These are phyloP conservation scores for Stegodyphus mimosarum DNA, from an alignment of 1,140 invertebrate species.

Conservation along the genomic window DNA sequence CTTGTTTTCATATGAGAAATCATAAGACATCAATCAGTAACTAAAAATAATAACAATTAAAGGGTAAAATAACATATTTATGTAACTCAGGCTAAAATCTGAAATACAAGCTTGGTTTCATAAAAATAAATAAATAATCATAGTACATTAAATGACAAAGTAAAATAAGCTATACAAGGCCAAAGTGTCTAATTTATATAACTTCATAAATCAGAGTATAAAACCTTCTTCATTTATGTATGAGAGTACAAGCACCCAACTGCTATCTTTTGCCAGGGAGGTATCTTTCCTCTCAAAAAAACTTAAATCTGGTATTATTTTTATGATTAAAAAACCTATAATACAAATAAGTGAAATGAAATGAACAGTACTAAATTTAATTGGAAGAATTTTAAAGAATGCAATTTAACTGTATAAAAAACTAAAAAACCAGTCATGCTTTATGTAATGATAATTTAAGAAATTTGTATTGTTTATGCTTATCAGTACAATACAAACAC, in stretches of 20 bases:
- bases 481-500: too few relatives aligned
- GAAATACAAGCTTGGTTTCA: background rate
- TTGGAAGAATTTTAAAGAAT: too few relatives aligned
- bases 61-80: background rate
- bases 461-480: too few relatives aligned
- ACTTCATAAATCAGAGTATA: constrained; percentile 29
- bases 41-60: background rate
- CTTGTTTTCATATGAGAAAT: background rate
- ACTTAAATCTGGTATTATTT: background rate
- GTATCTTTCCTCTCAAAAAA: constrained; percentile 39
- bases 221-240: constrained; percentile 4
- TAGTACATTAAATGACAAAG: background rate
- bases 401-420: too few relatives aligned
- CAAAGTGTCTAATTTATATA: constrained; percentile 31
- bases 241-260: constrained; percentile 6
- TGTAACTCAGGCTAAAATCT: background rate
- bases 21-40: background rate
- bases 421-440: too few relatives aligned
- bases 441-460: too few relatives aligned
- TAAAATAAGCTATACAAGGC: background rate
- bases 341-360: too few relatives aligned
- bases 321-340: too few relatives aligned
- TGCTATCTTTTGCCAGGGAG: constrained; percentile 2
- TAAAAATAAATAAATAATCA: background rate
- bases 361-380: too few relatives aligned